phyloP scores from a whole-genome alignment of 2,797 vertebrate species.

The Falco concolor region DNA sequence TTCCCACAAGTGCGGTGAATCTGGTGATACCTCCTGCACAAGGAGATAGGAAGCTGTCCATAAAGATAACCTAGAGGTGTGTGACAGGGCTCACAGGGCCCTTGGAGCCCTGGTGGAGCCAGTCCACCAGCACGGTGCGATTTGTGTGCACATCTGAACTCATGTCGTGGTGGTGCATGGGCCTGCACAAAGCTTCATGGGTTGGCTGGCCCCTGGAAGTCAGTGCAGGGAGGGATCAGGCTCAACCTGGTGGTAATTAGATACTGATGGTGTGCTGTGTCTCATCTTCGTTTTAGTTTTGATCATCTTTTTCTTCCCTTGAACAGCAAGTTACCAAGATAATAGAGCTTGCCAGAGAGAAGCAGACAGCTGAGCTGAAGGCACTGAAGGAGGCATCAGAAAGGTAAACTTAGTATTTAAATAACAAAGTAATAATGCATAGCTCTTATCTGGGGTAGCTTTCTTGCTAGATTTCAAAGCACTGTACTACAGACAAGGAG shows the following conservation, averaged over 20 bases:
- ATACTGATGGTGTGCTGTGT: neutral
- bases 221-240: neutral
- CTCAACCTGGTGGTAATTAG: neutral
- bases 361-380: slow-evolving; percentile 83
- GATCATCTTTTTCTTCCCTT: neutral
- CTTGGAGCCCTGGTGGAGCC: neutral
- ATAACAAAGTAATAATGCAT: neutral
- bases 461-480: neutral
- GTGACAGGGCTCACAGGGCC: neutral
- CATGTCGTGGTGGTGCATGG: neutral
- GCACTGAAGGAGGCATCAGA: slow-evolving; percentile 77
- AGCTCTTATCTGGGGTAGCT: neutral
- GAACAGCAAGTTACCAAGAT: slow-evolving; percentile 86
- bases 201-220: neutral
- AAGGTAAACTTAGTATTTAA: slow-evolving; percentile 65
- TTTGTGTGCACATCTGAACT: neutral
- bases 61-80: too few relatives aligned
- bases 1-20: neutral
- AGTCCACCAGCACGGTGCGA: neutral
- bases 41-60: neutral
- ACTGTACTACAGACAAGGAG: neutral
- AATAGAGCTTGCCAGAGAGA: slow-evolving; percentile 86
- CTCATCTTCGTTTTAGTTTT: neutral
- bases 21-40: neutral
- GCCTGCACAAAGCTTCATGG: accelerated